Percentiles rank a stretch among this genome's conserved stretches.
Conservation (phyloP, 2,888 invertebrate species). For the Tubulanus polymorphus region DNA sequence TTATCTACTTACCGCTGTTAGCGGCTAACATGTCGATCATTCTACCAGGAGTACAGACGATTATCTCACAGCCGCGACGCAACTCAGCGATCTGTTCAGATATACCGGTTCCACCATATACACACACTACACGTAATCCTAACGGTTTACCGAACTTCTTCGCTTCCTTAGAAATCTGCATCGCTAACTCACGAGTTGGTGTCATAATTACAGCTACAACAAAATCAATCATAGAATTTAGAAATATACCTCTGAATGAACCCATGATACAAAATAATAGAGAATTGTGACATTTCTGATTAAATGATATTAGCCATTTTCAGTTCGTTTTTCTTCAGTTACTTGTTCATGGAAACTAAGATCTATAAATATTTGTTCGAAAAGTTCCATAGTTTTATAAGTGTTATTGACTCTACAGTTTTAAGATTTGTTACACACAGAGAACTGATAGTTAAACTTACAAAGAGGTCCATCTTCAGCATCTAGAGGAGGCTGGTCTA, state of each 20-base stretch:
- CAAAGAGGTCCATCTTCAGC: constrained; percentile 94
- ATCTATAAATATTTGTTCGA: too few species aligned
- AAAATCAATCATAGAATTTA: not conserved
- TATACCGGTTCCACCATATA: constrained; percentile 97
- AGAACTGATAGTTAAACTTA: constrained; percentile 31
- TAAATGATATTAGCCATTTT: not conserved
- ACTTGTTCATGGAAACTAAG: not conserved
- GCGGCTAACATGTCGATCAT: constrained; percentile 99
- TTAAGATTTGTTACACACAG: constrained; percentile 1
- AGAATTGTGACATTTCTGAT: too few species aligned
- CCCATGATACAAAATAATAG: too few species aligned
- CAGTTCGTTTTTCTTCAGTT: not conserved
- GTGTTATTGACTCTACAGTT: not conserved
- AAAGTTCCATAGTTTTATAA: too few species aligned
- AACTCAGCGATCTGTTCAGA: constrained; percentile 94
- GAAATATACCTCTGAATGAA: not conserved
- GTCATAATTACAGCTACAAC: constrained; percentile 85
- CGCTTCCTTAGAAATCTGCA: constrained; percentile 97
- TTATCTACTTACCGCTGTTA: constrained; percentile 69
- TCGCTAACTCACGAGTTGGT: constrained; percentile 94
- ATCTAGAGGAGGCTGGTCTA: constrained; percentile 89
- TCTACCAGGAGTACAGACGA: constrained; percentile 97
- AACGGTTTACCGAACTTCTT: constrained; percentile 85
- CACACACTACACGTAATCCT: constrained; percentile 84
- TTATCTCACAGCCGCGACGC: constrained; percentile 94